A percentile compares a stretch with the other conserved stretches of the same genome.
phyloP scores from a whole-genome alignment of 2,113 vertebrate species.

The Callospermophilus lateralis region DNA sequence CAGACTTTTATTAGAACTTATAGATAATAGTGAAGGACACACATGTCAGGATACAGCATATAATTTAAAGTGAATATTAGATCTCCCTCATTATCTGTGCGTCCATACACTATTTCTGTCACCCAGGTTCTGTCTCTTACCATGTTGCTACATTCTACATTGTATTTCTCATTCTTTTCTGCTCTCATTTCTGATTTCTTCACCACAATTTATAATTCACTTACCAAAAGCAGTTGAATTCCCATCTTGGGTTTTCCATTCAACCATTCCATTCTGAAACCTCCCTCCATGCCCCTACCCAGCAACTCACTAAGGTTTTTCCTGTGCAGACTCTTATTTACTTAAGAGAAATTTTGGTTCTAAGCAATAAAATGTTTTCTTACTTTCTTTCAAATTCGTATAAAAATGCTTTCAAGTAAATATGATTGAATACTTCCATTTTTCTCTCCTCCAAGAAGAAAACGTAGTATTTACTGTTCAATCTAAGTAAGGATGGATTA shows the following conservation, averaged over 20 bases:
- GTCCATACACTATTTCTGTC: not conserved
- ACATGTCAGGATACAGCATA: not conserved
- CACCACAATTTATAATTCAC: not conserved
- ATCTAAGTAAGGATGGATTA: not conserved
- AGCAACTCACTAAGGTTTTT: not conserved
- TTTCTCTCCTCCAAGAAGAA: not conserved
- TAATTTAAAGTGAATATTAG: not conserved
- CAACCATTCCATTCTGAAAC: not conserved
- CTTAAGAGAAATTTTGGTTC: not conserved
- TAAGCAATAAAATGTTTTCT: conserved; percentile 15
- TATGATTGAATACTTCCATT: not conserved
- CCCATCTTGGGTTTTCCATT: not conserved
- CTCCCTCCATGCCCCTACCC: too few relatives aligned
- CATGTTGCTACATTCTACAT: not conserved
- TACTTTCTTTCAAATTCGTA: not conserved
- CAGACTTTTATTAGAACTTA: not conserved
- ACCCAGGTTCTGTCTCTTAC: not conserved
- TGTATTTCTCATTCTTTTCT: not conserved
- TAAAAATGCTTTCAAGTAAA: not conserved
- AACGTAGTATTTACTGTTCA: not conserved
- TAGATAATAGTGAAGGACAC: not conserved
- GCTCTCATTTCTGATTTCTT: not conserved
- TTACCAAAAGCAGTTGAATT: not conserved
- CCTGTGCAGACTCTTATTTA: not conserved
- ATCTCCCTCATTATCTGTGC: not conserved